Evolutionary conservation across 2,888 invertebrate species (phyloP).

Genomic region (Drosophila mimetica): DNA sequence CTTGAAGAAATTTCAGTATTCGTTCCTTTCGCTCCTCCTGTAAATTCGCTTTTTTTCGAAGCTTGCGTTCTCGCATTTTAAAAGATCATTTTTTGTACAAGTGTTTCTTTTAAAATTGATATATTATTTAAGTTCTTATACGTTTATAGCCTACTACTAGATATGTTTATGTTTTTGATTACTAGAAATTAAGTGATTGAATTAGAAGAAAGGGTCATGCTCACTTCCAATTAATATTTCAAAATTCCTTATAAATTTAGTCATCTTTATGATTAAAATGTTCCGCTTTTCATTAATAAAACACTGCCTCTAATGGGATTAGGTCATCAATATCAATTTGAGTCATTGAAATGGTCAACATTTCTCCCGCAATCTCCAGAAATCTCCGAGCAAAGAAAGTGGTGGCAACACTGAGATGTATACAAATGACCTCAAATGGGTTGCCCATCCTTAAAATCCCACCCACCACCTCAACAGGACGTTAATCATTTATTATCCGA

Average conservation of each 20-base stretch:
- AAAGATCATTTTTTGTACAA: not conserved
- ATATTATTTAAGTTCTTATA: not conserved
- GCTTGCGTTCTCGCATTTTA: not conserved
- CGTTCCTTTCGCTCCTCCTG: constrained; percentile 9
- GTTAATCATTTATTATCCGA: constrained; percentile 80
- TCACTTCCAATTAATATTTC: too few relatives aligned
- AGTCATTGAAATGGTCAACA: constrained; percentile 34
- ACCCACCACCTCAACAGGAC: constrained; percentile 35
- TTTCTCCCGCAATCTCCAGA: constrained; percentile 13
- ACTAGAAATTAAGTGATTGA: too few relatives aligned
- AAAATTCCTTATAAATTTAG: not conserved
- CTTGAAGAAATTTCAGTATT: constrained; percentile 14
- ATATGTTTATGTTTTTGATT: not conserved
- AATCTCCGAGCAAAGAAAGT: not conserved
- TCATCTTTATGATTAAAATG: constrained; percentile 2
- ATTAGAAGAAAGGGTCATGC: too few relatives aligned
- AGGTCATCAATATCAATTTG: constrained; percentile 70
- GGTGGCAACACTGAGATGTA: constrained; percentile 9
- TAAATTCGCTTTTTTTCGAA: not conserved
- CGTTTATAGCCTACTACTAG: not conserved
- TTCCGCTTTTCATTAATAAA: not conserved
- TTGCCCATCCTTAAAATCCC: constrained; percentile 14
- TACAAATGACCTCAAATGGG: constrained; percentile 61
- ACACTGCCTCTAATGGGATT: constrained; percentile 7
- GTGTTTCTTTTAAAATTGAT: not conserved